Conservation (phyloP, 1,140 invertebrate species). For the Diploscapter pachys region DNA sequence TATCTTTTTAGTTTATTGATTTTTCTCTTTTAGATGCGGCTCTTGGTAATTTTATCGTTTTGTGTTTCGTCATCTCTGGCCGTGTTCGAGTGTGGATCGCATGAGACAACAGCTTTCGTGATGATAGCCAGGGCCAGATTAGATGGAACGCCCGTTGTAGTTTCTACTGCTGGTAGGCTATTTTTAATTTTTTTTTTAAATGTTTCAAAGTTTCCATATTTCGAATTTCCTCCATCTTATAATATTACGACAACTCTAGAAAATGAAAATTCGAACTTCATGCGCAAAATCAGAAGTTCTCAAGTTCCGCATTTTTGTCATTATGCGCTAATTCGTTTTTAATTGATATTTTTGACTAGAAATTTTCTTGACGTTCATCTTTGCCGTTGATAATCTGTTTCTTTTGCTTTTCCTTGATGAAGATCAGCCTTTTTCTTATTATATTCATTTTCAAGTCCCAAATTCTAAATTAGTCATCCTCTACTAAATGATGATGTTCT, state of each 20-base stretch:
- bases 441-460: too few relatives aligned
- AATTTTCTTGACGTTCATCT: too few relatives aligned
- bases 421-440: not conserved
- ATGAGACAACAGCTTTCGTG: slow-evolving; percentile 57
- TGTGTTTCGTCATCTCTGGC: slow-evolving; percentile 3
- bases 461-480: too few relatives aligned
- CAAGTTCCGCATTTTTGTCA: too few relatives aligned
- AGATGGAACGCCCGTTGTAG: slow-evolving; percentile 54
- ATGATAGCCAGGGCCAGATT: slow-evolving; percentile 55
- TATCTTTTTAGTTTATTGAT: too few relatives aligned
- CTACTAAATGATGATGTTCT: too few relatives aligned
- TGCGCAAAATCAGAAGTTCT: not conserved
- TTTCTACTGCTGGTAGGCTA: slow-evolving; percentile 51
- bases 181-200: not conserved
- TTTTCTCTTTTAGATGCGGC: too few relatives aligned
- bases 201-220: slow-evolving; percentile 14
- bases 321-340: too few relatives aligned
- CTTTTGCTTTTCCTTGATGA: not conserved
- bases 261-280: not conserved
- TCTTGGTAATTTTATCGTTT: too few relatives aligned
- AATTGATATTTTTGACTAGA: too few relatives aligned
- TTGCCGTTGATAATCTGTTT: not conserved
- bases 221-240: not conserved
- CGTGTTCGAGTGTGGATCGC: slow-evolving; percentile 53
- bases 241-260: not conserved